Base-by-base conservation (phyloP, 2,888 invertebrate genomes). In the Carabus problematicus region DNA sequence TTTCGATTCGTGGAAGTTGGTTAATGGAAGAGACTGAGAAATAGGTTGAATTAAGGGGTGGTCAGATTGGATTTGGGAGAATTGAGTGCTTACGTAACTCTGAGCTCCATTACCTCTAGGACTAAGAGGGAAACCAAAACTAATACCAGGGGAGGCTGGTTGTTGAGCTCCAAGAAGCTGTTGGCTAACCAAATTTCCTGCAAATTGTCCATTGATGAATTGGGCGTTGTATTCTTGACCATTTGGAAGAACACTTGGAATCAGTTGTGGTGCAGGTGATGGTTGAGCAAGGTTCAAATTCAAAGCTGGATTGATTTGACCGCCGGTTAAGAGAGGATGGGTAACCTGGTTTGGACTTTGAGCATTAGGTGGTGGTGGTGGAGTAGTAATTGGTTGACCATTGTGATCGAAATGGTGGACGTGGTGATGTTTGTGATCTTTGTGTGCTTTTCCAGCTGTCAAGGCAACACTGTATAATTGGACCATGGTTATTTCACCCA, bases 381-480 rank as follows among this genome's bases (percentile, higher is more conserved):
- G 81, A 1, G 88, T 84, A 8, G 87, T 87, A 11, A 89, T 79
- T 12, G 86, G 85, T 12, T 83, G 84, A 0, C 91, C 92, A 72
- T 91, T 89, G 77, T 91, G 91, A 75, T 88, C 90, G 77, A 89
- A 91, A 75, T 91, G 91, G 78, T 93, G 92, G 0, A 88, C 93
- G 80, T 94, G 93, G 78, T 94, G 94, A 77, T 94, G 94, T 77
- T 93, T 94, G 81, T 94, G 93, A 77, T 93, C 92, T 73, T 89
- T 90, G 82, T 94, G 93, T 0, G 93, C 93, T 80, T 94, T 94
- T 0, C 94, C 94, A 1, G 93, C 93, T 1, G 92, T 92, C 70
- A 94, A 78, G 0, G 93, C 93, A 0, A 93, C 91, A 70, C 87
- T 88, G 82, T 94, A 94, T 14, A 94, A 80, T 78, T 93, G 92